A percentile compares a stretch with the other conserved stretches of the same genome.
These are phyloP conservation scores for Schizothorax lantsangensis DNA, from an alignment of 2,797 vertebrate genomes.

Conservation along the genomic window DNA sequence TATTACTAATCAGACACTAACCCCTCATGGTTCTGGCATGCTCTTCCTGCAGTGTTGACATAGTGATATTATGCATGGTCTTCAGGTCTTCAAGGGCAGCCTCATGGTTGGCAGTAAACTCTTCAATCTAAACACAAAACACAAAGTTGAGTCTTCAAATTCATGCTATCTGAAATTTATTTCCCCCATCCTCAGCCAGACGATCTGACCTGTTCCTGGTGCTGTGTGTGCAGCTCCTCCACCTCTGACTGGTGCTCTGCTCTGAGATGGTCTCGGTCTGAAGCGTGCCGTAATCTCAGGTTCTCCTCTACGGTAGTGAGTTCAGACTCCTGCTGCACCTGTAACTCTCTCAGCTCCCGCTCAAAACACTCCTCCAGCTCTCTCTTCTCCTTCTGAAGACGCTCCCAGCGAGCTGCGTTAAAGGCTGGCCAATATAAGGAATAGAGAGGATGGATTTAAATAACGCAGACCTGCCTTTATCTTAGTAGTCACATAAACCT, in stretches of 20 bases:
- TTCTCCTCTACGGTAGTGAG: slow-evolving; percentile 83
- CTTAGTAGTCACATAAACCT: background rate
- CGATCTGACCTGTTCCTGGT: slow-evolving; percentile 87
- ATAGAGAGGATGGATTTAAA: background rate
- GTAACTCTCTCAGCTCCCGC: slow-evolving; percentile 83
- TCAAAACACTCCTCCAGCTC: slow-evolving; percentile 86
- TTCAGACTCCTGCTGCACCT: slow-evolving; percentile 86
- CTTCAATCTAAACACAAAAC: slow-evolving; percentile 83
- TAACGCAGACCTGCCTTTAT: background rate
- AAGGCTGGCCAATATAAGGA: slow-evolving; percentile 74
- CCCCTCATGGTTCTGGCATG: slow-evolving; percentile 90
- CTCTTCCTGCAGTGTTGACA: slow-evolving; percentile 87
- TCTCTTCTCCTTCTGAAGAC: slow-evolving; percentile 86
- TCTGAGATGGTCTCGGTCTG: slow-evolving; percentile 80
- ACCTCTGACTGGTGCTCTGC: slow-evolving; percentile 85
- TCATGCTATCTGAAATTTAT: background rate
- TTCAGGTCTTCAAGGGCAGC: slow-evolving; percentile 85
- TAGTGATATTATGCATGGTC: slow-evolving; percentile 85
- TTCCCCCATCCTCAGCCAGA: background rate
- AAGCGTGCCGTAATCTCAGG: slow-evolving; percentile 81
- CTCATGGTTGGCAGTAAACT: slow-evolving; percentile 85
- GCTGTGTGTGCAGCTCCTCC: slow-evolving; percentile 82
- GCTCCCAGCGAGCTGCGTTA: slow-evolving; percentile 81
- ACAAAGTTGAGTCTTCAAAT: background rate
- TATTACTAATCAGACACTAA: slow-evolving; percentile 57